These are phyloP conservation scores for Globodera rostochiensis DNA, from an alignment of 1,140 invertebrate genomes.

Conservation along the genomic window DNA sequence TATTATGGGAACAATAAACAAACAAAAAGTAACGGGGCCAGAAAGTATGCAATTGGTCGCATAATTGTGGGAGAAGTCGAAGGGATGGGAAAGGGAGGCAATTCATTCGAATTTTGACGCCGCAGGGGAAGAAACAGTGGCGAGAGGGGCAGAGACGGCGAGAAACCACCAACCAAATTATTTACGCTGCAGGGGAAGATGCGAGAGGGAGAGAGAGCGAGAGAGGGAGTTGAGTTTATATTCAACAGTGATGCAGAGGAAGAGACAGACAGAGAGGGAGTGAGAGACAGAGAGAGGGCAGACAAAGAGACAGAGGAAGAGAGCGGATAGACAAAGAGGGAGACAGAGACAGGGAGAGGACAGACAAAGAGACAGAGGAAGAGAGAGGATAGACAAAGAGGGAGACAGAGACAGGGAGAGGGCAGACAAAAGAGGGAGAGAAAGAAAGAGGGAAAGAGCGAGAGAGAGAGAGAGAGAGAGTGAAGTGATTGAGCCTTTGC, in stretches of 20 bases:
- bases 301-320: neutral
- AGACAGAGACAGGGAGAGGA: neutral
- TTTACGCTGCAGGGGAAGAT: too few species aligned
- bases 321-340: neutral
- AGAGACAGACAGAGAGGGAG: neutral
- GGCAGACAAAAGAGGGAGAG: constrained; percentile 10
- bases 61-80: too few species aligned
- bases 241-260: neutral
- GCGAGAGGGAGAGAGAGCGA: too few species aligned
- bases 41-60: too few species aligned
- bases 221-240: too few species aligned
- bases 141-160: too few species aligned
- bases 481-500: neutral
- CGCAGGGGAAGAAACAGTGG: too few species aligned
- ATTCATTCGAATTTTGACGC: too few species aligned
- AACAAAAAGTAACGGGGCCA: too few species aligned
- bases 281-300: neutral
- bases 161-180: too few species aligned
- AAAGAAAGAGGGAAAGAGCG: neutral
- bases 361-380: neutral
- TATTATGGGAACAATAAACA: too few species aligned
- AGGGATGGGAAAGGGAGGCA: too few species aligned
- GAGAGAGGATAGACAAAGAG: neutral
- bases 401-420: neutral
- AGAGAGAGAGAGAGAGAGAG: neutral